phyloP scores from a whole-genome alignment of 2,888 invertebrate species.

The Luperina testacea region DNA sequence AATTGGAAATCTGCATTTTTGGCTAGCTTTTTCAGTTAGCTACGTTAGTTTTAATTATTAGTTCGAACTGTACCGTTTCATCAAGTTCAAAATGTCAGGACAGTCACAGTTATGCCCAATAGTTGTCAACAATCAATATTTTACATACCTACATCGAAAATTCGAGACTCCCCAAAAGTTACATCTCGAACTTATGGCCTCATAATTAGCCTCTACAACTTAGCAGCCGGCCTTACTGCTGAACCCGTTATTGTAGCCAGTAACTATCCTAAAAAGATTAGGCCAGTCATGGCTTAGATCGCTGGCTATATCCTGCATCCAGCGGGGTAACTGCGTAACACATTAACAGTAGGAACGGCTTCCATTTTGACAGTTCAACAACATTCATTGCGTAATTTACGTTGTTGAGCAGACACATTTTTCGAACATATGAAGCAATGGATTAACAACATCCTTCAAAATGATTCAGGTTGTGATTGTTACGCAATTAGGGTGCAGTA shows the following conservation, averaged over 20 bases:
- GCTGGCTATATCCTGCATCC: background rate
- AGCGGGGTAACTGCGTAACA: background rate
- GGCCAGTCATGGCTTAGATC: background rate
- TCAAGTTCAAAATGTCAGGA: conserved; percentile 1
- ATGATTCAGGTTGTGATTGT: background rate
- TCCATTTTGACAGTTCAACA: background rate
- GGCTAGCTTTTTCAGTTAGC: background rate
- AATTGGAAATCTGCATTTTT: conserved; percentile 19
- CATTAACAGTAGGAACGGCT: background rate
- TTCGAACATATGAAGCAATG: background rate
- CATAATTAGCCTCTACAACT: conserved; percentile 28
- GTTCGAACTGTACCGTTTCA: conserved; percentile 6
- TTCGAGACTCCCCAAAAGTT: conserved; percentile 14
- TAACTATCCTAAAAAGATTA: background rate
- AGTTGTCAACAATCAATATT: conserved; percentile 2
- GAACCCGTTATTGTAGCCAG: conserved; percentile 33
- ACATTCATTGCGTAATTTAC: background rate
- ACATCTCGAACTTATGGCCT: conserved; percentile 34
- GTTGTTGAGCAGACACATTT: background rate
- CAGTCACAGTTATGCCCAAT: background rate
- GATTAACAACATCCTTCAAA: background rate
- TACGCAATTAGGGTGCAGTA: background rate
- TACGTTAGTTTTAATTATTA: too few relatives aligned
- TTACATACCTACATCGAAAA: background rate
- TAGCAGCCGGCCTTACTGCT: conserved; percentile 21